Base-by-base conservation (phyloP, 2,888 invertebrate genomes). In the Aelia acuminata region DNA sequence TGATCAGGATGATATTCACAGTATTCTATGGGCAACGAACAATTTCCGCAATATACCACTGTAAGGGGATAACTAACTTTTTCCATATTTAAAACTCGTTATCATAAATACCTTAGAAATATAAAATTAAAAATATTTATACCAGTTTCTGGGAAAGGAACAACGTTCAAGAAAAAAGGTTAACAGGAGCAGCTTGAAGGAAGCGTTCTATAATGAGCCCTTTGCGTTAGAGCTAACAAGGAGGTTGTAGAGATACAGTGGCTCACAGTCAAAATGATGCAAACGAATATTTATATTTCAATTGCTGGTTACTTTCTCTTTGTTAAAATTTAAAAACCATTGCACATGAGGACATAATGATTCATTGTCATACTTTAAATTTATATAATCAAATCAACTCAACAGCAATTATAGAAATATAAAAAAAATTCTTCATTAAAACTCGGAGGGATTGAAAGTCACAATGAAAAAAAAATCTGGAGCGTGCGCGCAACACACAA, bases 1-100 rank as follows among this genome's bases (percentile, higher is more conserved):
- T 97, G 98, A 92, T 98, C 98, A 18, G 99, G 99, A 93, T 98
- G 98, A 93, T 97, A 98, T 94, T 99, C 99, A 93, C 99, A 99
- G 92, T 99, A 99, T 96, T 98, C 98, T 92, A 97, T 96, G n/a
- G 98, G 98, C 95, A 98, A 96, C 89, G 96, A 95, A 93, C 98
- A 98, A 92, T 98, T 98, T 84, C 98, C 98, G 93, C 98, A 98
- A 93, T 98, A 98, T 91, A 95, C 93, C 90, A 98, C 96, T 92
- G 94, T 94, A 90, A 97, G 91, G 35, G 98, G 98, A 93, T 98
- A 98, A 89, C 80, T 80, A 18, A 80, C n/a, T 39, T 20, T 80
- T n/a, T 43, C 80, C 80, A 80, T 80, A 11, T 22, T 80, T 93
- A 94, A 89, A 13, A n/a, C n/a, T 80, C n/a, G 11, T 80, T 8